Conservation (phyloP, 2,797 vertebrate species). For the Gobionotothen gibberifrons region DNA sequence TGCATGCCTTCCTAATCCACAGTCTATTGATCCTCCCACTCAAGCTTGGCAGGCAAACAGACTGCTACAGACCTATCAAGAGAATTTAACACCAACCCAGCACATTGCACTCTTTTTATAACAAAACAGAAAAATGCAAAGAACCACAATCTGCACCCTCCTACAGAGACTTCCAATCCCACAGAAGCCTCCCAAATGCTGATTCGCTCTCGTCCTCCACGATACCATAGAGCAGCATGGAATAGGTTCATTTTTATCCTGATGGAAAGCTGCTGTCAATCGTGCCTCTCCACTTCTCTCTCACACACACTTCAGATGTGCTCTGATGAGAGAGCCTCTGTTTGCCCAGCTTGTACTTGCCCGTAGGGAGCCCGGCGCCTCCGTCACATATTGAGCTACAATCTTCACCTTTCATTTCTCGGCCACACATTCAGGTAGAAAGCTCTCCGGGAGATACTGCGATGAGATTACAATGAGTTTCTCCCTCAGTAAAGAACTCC, state of each 20-base stretch:
- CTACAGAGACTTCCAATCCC: slow-evolving; percentile 63
- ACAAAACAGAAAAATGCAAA: slow-evolving; percentile 62
- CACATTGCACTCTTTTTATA: slow-evolving; percentile 59
- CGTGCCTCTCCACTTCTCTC: slow-evolving; percentile 55
- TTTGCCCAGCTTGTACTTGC: slow-evolving; percentile 70
- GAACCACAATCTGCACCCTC: slow-evolving; percentile 55
- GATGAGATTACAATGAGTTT: slow-evolving; percentile 83
- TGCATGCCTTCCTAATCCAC: slow-evolving; percentile 70
- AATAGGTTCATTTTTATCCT: slow-evolving; percentile 68
- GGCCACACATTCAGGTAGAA: slow-evolving; percentile 77
- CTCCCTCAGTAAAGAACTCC: slow-evolving; percentile 77
- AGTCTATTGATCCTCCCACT: slow-evolving; percentile 77
- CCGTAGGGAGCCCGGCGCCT: slow-evolving; percentile 60
- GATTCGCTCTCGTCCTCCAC: slow-evolving; percentile 51
- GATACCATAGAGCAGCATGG: slow-evolving; percentile 38
- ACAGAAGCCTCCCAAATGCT: slow-evolving; percentile 54
- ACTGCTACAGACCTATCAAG: slow-evolving; percentile 71
- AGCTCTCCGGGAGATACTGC: slow-evolving; percentile 77
- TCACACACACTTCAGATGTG: slow-evolving; percentile 65
- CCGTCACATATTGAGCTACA: slow-evolving; percentile 73
- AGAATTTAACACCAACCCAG: slow-evolving; percentile 68
- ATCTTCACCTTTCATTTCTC: slow-evolving; percentile 80
- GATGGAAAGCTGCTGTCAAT: slow-evolving; percentile 71
- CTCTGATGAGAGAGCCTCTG: slow-evolving; percentile 75
- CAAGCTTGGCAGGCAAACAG: slow-evolving; percentile 69